These are phyloP conservation scores for Callipepla squamata DNA, from an alignment of 2,113 vertebrate genomes.

Conservation along the genomic window DNA sequence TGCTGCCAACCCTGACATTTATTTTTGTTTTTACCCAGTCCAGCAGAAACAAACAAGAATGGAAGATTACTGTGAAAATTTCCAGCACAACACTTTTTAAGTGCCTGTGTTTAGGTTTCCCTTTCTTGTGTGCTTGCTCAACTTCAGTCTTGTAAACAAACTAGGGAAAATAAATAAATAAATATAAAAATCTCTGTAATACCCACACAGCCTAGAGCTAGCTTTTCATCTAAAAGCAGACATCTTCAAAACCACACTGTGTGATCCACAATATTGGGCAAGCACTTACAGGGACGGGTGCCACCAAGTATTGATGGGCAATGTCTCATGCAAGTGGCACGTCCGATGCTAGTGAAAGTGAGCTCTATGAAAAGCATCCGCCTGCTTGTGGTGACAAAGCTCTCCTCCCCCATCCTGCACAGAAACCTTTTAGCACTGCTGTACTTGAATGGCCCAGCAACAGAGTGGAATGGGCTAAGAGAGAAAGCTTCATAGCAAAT, in stretches of 20 bases:
- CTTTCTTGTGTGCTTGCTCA: not conserved
- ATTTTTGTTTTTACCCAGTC: not conserved
- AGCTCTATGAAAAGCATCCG: not conserved
- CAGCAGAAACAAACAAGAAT: not conserved
- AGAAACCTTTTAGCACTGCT: not conserved
- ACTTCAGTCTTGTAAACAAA: not conserved
- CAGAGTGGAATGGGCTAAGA: not conserved
- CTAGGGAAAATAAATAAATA: not conserved
- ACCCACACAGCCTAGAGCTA: not conserved
- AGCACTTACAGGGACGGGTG: not conserved
- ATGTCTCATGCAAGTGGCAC: not conserved
- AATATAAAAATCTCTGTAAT: not conserved
- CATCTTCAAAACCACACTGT: not conserved
- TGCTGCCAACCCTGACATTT: not conserved
- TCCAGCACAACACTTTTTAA: not conserved
- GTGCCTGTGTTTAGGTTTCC: not conserved
- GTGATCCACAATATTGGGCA: not conserved
- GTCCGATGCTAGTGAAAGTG: not conserved
- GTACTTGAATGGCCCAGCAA: rapidly evolving
- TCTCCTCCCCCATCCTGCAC: not conserved
- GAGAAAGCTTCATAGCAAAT: not conserved
- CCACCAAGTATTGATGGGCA: not conserved
- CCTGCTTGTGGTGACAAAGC: not conserved
- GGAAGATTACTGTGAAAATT: not conserved
- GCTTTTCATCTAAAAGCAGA: not conserved